phyloP scores from a whole-genome alignment of 1,140 invertebrate species.

The Drusus annulatus region DNA sequence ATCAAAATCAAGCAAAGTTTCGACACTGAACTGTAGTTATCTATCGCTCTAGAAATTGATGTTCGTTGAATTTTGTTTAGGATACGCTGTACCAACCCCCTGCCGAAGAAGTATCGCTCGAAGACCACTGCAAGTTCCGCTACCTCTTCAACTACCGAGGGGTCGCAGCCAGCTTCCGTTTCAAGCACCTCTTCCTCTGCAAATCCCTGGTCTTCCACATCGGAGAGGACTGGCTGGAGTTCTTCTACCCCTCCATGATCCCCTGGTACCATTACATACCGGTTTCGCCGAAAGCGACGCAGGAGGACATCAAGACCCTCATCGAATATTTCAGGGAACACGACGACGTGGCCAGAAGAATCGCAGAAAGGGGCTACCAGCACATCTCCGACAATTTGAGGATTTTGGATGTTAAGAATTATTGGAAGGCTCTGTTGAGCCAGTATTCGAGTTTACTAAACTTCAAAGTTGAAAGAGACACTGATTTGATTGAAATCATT shows the following conservation, averaged over 20 bases:
- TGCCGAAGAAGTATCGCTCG: constrained; percentile 89
- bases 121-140: constrained; percentile 94
- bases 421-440: constrained; percentile 88
- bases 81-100: constrained; percentile 89
- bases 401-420: constrained; percentile 88
- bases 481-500: constrained; percentile 23
- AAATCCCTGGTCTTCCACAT: constrained; percentile 96
- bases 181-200: constrained; percentile 96
- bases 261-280: constrained; percentile 98
- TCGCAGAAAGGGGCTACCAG: constrained; percentile 86
- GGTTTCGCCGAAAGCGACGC: constrained; percentile 78
- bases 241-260: constrained; percentile 93
- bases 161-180: constrained; percentile 96
- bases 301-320: constrained; percentile 79
- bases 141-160: constrained; percentile 97
- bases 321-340: constrained; percentile 85
- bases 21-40: too few relatives aligned
- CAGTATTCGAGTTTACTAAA: constrained; percentile 85
- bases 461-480: constrained; percentile 76
- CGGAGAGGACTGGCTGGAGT: constrained; percentile 95
- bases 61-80: constrained; percentile 66
- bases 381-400: constrained; percentile 89
- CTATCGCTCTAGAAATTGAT: too few relatives aligned
- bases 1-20: too few relatives aligned
- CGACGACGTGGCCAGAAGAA: constrained; percentile 82